These are phyloP conservation scores for Cephus pulcher DNA, from an alignment of 2,888 invertebrate genomes.

Conservation along the genomic window DNA sequence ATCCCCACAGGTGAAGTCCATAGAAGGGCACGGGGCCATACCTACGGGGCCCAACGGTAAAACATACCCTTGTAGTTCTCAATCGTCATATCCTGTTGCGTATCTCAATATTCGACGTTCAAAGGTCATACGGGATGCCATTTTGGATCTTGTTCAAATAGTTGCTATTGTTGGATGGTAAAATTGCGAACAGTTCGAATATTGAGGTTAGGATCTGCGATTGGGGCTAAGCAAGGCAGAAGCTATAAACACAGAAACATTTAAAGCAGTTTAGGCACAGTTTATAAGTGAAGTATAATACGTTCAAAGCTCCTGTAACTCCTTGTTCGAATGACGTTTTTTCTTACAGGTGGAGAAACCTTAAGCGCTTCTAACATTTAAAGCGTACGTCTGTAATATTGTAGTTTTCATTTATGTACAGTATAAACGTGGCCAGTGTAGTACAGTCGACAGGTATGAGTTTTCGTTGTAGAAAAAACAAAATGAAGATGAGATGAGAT, in stretches of 20 bases:
- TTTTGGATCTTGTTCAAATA: neutral
- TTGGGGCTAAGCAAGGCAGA: conserved; percentile 6
- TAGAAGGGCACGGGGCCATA: conserved; percentile 64
- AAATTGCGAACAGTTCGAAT: neutral
- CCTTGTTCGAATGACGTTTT: conserved; percentile 5
- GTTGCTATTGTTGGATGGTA: neutral
- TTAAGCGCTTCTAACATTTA: conserved; percentile 52
- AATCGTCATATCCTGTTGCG: conserved; percentile 32
- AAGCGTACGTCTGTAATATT: conserved; percentile 33
- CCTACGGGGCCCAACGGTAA: conserved; percentile 53
- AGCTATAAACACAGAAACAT: conserved; percentile 52
- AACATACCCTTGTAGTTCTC: conserved; percentile 41
- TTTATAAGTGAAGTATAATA: conserved; percentile 30
- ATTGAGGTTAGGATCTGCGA: neutral
- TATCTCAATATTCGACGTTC: neutral
- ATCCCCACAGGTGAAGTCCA: conserved; percentile 78
- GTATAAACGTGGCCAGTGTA: neutral
- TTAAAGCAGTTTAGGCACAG: conserved; percentile 53
- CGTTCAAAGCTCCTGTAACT: conserved; percentile 47
- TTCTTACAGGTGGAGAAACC: neutral
- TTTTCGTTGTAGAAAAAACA: neutral
- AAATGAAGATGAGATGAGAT: neutral
- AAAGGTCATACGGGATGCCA: neutral
- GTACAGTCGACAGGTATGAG: neutral
- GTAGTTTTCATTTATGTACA: neutral